Evolutionary conservation across 2,113 vertebrate genomes (phyloP).

Genomic region (Vidua chalybeata): DNA sequence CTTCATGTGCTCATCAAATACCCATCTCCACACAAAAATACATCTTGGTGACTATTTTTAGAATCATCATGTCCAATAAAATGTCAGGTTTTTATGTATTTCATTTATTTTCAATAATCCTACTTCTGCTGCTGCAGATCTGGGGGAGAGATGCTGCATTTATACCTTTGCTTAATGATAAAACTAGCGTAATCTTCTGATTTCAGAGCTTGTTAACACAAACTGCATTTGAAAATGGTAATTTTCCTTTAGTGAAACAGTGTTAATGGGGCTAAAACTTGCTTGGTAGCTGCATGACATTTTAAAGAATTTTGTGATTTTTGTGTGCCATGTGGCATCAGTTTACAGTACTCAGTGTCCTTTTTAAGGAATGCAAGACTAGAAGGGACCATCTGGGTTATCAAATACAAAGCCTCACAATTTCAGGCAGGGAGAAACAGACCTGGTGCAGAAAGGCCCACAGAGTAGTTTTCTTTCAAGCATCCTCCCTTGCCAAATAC

Average conservation of each 20-base stretch:
- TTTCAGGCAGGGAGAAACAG: not conserved
- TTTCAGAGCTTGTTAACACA: not conserved
- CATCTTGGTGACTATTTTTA: not conserved
- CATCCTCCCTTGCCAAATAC: not conserved
- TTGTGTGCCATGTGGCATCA: conserved; percentile 8
- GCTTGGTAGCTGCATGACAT: not conserved
- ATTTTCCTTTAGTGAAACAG: not conserved
- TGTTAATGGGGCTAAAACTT: not conserved
- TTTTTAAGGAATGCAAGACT: not conserved
- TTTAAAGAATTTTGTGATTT: not conserved
- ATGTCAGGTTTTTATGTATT: not conserved
- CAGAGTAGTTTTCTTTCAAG: not conserved
- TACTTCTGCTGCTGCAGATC: not conserved
- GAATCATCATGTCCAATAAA: not conserved
- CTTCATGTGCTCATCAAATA: not conserved
- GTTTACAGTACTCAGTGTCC: not conserved
- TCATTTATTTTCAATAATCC: not conserved
- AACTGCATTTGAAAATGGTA: not conserved
- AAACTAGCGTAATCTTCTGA: not conserved
- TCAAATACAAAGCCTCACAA: not conserved
- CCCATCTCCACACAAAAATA: not conserved
- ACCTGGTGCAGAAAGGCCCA: not conserved
- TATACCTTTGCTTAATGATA: not conserved
- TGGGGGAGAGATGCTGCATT: not conserved
- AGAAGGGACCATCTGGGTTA: conserved; percentile 56